Evolutionary conservation across 2,113 vertebrate species (phyloP), one percentile per base, ranked within the genome.

Genomic region (Oryzias curvinotus): DNA sequence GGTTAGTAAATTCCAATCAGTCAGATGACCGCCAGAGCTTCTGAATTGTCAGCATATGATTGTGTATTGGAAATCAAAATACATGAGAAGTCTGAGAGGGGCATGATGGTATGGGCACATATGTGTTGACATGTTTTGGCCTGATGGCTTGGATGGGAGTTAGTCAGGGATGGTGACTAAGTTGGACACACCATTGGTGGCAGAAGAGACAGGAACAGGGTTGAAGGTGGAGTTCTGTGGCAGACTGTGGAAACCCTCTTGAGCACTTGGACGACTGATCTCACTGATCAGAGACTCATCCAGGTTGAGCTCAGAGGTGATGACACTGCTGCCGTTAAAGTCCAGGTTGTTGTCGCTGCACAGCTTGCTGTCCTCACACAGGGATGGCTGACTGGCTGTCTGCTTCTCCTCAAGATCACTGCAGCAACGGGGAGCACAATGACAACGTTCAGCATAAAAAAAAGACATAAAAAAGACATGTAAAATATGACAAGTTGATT

Each of bases 321-420:
- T 86, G 21, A 91, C 95, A 26, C 93, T 94, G 46, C 95, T 93
- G 73, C 93, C 94, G 1, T 93, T 93, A 23, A 93, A 95, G 59
- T 95, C 93, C 0, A 96, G 87, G 89, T 93, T 93, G 89, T 94
- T 93, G 5, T 95, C 92, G 0, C 94, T 94, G 69, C 93, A 90
- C 85, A 91, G 75, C 65, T 95, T 95, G 75, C 94, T 94, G 54
- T 93, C 91, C 4, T 93, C 95, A 0, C 93, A 93, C 77, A 97
- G 91, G 0, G 96, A 97, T 0, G 92, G 91, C 85, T 92, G 94
- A 83, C 95, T 96, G 82, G 93, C 93, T 0, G 93, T 94, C 5
- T 77, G 89, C 82, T 97, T 97, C 78, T 96, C 95, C 69, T 96
- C 95, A 0, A 95, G 95, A 82, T 96, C 95, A 28, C 95, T 97